These are phyloP conservation scores for Trypoxylus dichotomus DNA, from an alignment of 1,140 invertebrate genomes.

Conservation along the genomic window DNA sequence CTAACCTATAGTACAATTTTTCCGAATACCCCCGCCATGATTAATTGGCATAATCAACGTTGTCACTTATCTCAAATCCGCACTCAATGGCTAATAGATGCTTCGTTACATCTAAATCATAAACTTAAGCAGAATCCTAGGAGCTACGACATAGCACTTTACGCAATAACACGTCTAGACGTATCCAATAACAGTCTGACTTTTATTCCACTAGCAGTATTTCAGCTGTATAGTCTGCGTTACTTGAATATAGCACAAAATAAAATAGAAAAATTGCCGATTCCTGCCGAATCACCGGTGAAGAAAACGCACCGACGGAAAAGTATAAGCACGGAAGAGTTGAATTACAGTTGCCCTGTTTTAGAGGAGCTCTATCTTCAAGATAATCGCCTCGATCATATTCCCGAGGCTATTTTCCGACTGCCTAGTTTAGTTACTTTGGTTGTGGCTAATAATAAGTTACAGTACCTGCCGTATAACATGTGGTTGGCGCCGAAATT, in stretches of 20 bases:
- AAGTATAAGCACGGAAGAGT: constrained; percentile 48
- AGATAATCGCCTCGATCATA: constrained; percentile 80
- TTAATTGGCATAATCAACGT: constrained; percentile 91
- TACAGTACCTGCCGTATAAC: constrained; percentile 81
- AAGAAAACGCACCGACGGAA: constrained; percentile 50
- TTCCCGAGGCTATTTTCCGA: constrained; percentile 81
- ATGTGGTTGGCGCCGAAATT: constrained; percentile 90
- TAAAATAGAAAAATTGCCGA: constrained; percentile 75
- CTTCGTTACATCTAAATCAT: constrained; percentile 81
- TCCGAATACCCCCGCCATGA: constrained; percentile 85
- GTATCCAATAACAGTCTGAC: constrained; percentile 88
- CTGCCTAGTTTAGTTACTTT: constrained; percentile 79
- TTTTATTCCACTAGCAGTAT: constrained; percentile 77
- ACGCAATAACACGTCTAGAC: constrained; percentile 91
- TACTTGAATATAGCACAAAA: constrained; percentile 88
- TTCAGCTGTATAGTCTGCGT: constrained; percentile 77
- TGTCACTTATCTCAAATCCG: constrained; percentile 69
- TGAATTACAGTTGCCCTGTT: constrained; percentile 68
- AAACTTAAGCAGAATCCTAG: constrained; percentile 73
- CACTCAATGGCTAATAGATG: constrained; percentile 83
- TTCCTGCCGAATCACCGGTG: constrained; percentile 45
- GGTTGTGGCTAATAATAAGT: constrained; percentile 92
- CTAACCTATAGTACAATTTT: constrained; percentile 80
- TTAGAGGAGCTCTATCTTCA: constrained; percentile 89
- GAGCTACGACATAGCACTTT: constrained; percentile 73